Conservation (phyloP, 30 jellyfish, hydroid and myxozoan species). For the Calvadosia cruxmelitensis region DNA sequence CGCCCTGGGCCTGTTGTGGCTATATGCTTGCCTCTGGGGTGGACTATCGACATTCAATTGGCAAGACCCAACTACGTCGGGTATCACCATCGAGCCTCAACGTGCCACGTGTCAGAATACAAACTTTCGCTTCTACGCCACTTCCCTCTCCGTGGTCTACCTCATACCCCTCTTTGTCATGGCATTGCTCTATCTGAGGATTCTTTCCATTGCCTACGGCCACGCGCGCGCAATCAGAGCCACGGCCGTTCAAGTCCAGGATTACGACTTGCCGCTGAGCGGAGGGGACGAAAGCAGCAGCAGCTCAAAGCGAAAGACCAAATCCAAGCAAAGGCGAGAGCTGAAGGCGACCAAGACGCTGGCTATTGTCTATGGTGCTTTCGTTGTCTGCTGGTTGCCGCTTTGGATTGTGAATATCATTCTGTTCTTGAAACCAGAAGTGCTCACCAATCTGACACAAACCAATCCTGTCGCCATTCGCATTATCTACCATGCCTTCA, state of each 20-base stretch:
- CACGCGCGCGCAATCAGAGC: slow-evolving; percentile 75
- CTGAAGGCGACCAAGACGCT: slow-evolving; percentile 84
- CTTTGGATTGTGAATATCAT: slow-evolving; percentile 36
- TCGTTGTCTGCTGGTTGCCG: slow-evolving; percentile 86
- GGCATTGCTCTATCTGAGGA: slow-evolving; percentile 44
- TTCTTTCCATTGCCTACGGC: slow-evolving; percentile 51
- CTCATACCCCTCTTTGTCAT: slow-evolving; percentile 52
- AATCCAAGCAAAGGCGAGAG: slow-evolving; percentile 38
- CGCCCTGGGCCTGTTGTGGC: slow-evolving; percentile 40
- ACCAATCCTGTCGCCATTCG: slow-evolving; percentile 17
- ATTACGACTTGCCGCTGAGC: neutral
- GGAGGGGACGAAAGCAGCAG: slow-evolving; percentile 7
- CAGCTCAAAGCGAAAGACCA: slow-evolving; percentile 7
- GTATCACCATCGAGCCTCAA: neutral
- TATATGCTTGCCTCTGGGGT: slow-evolving; percentile 47
- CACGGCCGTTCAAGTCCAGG: slow-evolving; percentile 39
- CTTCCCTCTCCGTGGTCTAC: slow-evolving; percentile 48
- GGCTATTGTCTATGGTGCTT: slow-evolving; percentile 79
- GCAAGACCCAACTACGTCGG: slow-evolving; percentile 10
- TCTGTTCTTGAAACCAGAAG: slow-evolving; percentile 5
- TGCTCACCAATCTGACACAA: slow-evolving; percentile 8
- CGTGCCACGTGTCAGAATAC: slow-evolving; percentile 23
- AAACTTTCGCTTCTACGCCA: slow-evolving; percentile 39
- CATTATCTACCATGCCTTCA: slow-evolving; percentile 41
- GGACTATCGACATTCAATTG: slow-evolving; percentile 46